phyloP scores from a whole-genome alignment of 2,888 invertebrate species.

The Ennomos quercinarius region DNA sequence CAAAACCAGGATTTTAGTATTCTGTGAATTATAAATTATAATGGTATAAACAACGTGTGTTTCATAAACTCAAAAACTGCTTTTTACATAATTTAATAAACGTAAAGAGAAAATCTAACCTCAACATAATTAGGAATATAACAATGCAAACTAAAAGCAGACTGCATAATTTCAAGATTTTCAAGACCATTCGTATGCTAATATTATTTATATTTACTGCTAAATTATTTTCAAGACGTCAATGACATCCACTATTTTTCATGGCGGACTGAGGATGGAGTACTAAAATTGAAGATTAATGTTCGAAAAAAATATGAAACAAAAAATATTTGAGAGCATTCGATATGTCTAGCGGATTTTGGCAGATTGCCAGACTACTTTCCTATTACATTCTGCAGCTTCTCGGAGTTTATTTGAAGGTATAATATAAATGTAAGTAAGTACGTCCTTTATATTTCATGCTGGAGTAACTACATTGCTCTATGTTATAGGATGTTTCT shows the following conservation, averaged over 20 bases:
- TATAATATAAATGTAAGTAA: constrained; percentile 40
- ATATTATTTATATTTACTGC: constrained; percentile 29
- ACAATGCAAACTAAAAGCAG: constrained; percentile 30
- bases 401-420: constrained; percentile 46
- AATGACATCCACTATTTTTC: constrained; percentile 48
- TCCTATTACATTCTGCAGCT: constrained; percentile 39
- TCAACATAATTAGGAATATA: constrained; percentile 21
- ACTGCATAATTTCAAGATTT: constrained; percentile 14
- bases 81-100: constrained; percentile 6
- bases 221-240: constrained; percentile 39
- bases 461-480: too few species aligned
- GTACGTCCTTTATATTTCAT: too few species aligned
- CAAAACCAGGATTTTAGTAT: too few species aligned
- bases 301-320: constrained; percentile 36
- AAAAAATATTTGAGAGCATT: constrained; percentile 46
- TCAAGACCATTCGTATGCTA: constrained; percentile 31
- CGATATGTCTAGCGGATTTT: constrained; percentile 50
- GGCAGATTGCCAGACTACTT: constrained; percentile 53
- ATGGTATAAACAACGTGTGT: neutral
- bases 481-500: too few species aligned
- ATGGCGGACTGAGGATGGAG: constrained; percentile 35
- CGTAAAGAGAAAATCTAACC: constrained; percentile 15
- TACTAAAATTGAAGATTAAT: constrained; percentile 32
- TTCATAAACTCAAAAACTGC: neutral
- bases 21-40: neutral